These are phyloP conservation scores for Clivina fossor DNA, from an alignment of 2,888 invertebrate genomes.

Conservation along the genomic window DNA sequence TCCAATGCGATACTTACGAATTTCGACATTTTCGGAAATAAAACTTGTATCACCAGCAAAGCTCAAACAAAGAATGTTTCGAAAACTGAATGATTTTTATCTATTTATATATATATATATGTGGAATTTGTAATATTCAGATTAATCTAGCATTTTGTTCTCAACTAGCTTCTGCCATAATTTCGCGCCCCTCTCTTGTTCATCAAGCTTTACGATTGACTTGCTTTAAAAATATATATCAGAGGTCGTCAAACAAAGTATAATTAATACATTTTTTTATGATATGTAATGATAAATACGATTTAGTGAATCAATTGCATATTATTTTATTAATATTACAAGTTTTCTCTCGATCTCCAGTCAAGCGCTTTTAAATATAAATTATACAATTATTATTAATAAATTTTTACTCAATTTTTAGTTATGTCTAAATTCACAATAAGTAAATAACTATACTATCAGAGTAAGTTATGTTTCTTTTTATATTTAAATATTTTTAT, in stretches of 20 bases:
- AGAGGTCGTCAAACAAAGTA: slow-evolving; percentile 13
- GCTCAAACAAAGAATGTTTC: no score
- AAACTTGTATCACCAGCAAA: slow-evolving; percentile 15
- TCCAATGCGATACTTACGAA: slow-evolving; percentile 21
- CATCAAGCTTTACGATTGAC: slow-evolving; percentile 7
- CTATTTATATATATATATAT: slow-evolving; percentile 32
- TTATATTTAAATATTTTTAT: background rate
- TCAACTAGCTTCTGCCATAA: slow-evolving; percentile 13
- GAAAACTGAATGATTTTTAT: slow-evolving; percentile 21
- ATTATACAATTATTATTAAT: background rate
- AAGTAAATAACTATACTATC: background rate
- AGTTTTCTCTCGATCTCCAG: background rate
- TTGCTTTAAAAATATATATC: slow-evolving; percentile 12
- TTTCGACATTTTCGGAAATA: slow-evolving; percentile 18
- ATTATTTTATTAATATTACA: no score
- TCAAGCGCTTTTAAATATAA: background rate
- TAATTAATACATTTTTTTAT: no score
- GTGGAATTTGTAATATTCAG: slow-evolving; percentile 23
- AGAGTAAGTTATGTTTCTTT: background rate
- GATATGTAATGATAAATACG: no score
- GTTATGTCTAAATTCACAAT: background rate
- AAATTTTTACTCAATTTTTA: background rate
- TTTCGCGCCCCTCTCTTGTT: slow-evolving; percentile 23
- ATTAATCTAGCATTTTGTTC: slow-evolving; percentile 24
- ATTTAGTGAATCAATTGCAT: no score